Conservation (phyloP, 2,113 vertebrate genomes). For the Cisticola juncidis region DNA sequence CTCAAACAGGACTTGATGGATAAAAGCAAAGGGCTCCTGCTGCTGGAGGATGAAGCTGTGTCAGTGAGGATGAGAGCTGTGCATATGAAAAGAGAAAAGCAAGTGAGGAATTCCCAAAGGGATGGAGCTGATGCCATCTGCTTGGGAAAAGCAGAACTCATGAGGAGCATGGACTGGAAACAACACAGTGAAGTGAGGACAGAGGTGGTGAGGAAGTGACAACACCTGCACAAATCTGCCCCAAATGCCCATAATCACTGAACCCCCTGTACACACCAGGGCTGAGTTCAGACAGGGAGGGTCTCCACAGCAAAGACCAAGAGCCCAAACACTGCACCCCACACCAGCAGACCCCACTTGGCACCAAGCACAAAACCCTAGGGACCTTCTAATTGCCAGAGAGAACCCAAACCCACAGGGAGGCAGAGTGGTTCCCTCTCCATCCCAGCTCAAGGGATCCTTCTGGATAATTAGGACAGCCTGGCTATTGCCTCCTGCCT, state of each 20-base stretch:
- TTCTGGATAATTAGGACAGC: background rate
- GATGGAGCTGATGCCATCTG: background rate
- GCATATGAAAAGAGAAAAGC: background rate
- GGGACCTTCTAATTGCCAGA: background rate
- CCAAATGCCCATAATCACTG: background rate
- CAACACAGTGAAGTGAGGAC: background rate
- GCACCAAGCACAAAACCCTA: background rate
- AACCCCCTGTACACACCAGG: accelerated
- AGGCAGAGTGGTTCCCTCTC: accelerated
- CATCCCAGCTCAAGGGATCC: background rate
- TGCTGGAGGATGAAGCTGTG: background rate
- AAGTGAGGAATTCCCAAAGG: background rate
- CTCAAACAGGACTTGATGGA: background rate
- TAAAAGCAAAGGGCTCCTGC: background rate
- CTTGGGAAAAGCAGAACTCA: background rate
- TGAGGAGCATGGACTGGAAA: background rate
- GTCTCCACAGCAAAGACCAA: background rate
- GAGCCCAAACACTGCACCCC: background rate
- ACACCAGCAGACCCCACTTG: background rate
- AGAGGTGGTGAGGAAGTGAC: background rate
- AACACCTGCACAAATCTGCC: background rate
- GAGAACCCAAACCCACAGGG: accelerated
- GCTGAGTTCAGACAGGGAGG: background rate
- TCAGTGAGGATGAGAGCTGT: background rate
- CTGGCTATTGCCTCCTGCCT: background rate